A percentile compares a stretch with the other conserved stretches of the same genome.
phyloP scores from a whole-genome alignment of 2,113 vertebrate species.

The Galemys pyrenaicus region DNA sequence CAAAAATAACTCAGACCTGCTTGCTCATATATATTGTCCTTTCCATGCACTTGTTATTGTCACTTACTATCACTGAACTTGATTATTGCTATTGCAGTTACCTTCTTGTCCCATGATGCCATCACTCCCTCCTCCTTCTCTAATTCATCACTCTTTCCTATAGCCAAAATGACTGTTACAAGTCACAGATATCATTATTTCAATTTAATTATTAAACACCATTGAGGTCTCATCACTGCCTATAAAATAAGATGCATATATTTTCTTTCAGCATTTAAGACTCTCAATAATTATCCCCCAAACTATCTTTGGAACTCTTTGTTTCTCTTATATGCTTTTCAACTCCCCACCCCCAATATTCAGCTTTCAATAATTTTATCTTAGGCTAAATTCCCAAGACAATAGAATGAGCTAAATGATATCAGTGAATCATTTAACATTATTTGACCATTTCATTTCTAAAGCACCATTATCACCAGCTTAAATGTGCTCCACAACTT shows the following conservation, averaged over 20 bases:
- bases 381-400: background rate
- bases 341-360: background rate
- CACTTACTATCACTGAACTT: background rate
- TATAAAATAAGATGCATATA: conserved; percentile 1
- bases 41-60: background rate
- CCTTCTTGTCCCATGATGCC: background rate
- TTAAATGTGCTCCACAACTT: background rate
- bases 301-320: background rate
- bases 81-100: background rate
- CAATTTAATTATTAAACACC: background rate
- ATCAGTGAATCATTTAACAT: background rate
- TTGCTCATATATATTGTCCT: background rate
- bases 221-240: background rate
- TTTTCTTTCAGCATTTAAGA: background rate
- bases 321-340: background rate
- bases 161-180: background rate
- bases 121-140: background rate
- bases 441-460: background rate
- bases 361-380: background rate
- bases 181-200: conserved; percentile 32
- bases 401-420: background rate
- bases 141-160: background rate
- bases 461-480: background rate
- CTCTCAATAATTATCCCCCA: background rate
- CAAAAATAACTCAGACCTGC: background rate